phyloP scores from a whole-genome alignment of 2,888 invertebrate species.

The Agrochola lychnidis region DNA sequence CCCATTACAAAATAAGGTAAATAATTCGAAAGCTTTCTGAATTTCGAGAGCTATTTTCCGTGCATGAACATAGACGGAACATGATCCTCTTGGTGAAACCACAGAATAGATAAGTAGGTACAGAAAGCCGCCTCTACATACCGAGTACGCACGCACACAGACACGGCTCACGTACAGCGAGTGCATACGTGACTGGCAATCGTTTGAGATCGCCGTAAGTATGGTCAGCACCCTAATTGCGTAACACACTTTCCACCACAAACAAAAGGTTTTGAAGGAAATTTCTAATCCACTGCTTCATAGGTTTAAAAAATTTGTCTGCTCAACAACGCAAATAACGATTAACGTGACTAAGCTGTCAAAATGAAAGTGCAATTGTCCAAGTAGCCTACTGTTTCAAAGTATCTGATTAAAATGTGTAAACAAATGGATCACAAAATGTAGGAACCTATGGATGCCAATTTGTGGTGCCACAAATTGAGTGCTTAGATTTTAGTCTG shows the following conservation, averaged over 20 bases:
- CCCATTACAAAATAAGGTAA: not conserved
- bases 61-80: constrained; percentile 33
- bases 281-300: too few species aligned
- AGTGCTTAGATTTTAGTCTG: not conserved
- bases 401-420: not conserved
- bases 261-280: too few species aligned
- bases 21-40: constrained; percentile 22
- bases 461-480: too few species aligned
- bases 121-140: not conserved
- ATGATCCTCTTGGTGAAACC: constrained; percentile 33
- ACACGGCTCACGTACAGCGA: not conserved
- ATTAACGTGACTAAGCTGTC: too few species aligned
- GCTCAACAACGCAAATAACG: too few species aligned
- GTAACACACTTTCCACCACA: too few species aligned
- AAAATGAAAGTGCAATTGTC: too few species aligned
- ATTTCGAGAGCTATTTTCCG: constrained; percentile 39
- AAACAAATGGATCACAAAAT: not conserved
- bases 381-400: too few species aligned
- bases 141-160: not conserved
- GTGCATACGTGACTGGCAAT: not conserved
- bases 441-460: too few species aligned
- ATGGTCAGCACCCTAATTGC: too few species aligned
- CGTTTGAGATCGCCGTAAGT: not conserved
- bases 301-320: too few species aligned
- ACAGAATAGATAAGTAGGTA: constrained; percentile 1